Evolutionary conservation across 2,113 vertebrate genomes (phyloP).

Genomic region (Marcusenius ussheri): DNA sequence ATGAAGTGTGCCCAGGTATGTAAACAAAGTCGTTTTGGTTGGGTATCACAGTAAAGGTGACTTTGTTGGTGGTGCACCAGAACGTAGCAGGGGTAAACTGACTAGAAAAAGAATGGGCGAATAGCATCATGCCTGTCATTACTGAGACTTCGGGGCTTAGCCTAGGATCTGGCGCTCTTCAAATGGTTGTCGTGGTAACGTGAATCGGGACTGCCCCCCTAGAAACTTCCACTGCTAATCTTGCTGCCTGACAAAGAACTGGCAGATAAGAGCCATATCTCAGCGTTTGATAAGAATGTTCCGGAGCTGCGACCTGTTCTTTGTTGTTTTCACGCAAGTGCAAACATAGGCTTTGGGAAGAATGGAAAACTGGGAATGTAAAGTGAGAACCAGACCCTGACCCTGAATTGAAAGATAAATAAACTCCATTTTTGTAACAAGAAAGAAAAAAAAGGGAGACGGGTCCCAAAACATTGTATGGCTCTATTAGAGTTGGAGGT

Average conservation of each 20-base stretch:
- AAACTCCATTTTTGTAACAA: background rate
- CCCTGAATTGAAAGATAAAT: background rate
- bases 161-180: background rate
- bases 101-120: background rate
- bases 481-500: background rate
- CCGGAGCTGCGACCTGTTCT: background rate
- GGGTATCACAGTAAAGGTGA: background rate
- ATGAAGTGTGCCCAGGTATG: background rate
- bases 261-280: background rate
- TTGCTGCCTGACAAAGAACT: background rate
- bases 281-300: background rate
- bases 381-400: background rate
- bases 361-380: background rate
- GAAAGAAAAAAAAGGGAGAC: background rate
- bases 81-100: background rate
- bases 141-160: background rate
- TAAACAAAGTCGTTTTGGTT: background rate
- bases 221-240: background rate
- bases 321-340: background rate
- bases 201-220: background rate
- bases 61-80: background rate
- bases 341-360: background rate
- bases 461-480: background rate
- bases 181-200: background rate
- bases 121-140: background rate